Conservation (phyloP, 1,140 invertebrate species). For the Meloidogyne chitwoodi region DNA sequence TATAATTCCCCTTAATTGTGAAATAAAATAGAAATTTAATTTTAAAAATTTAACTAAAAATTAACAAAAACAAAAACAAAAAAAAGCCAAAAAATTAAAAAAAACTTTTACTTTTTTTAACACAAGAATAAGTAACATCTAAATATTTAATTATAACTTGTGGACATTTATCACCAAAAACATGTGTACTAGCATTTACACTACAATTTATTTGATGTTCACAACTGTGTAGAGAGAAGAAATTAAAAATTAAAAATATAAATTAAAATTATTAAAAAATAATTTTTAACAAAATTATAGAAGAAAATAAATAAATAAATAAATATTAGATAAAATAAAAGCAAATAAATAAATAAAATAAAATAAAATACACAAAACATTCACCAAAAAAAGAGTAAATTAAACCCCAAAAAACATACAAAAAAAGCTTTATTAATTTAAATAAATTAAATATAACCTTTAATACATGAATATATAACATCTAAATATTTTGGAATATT, state of each 20-base stretch:
- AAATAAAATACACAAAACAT: too few relatives aligned
- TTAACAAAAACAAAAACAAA: not conserved
- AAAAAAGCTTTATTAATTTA: not conserved
- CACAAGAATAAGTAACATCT: conserved; percentile 12
- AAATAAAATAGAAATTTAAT: too few relatives aligned
- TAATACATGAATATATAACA: conserved; percentile 17
- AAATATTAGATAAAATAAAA: not conserved
- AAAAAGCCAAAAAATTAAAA: not conserved
- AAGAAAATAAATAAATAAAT: not conserved
- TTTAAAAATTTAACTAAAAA: not conserved
- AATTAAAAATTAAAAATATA: not conserved
- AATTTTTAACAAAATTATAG: not conserved
- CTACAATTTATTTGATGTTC: not conserved
- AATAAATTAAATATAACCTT: conserved; percentile 9
- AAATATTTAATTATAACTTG: conserved; percentile 15
- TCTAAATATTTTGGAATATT: conserved; percentile 26
- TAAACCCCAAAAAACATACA: not conserved
- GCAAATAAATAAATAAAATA: too few relatives aligned
- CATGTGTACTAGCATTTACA: not conserved
- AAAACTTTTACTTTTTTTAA: not conserved
- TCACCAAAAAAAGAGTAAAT: too few relatives aligned
- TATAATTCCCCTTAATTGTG: too few relatives aligned
- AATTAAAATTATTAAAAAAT: too few relatives aligned
- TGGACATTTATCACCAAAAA: conserved; percentile 18
- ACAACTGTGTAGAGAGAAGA: conserved; percentile 7